Evolutionary conservation across 2,888 invertebrate genomes (phyloP), one percentile per base, ranked within the genome.

Genomic region (Acrocyrtus sp.): DNA sequence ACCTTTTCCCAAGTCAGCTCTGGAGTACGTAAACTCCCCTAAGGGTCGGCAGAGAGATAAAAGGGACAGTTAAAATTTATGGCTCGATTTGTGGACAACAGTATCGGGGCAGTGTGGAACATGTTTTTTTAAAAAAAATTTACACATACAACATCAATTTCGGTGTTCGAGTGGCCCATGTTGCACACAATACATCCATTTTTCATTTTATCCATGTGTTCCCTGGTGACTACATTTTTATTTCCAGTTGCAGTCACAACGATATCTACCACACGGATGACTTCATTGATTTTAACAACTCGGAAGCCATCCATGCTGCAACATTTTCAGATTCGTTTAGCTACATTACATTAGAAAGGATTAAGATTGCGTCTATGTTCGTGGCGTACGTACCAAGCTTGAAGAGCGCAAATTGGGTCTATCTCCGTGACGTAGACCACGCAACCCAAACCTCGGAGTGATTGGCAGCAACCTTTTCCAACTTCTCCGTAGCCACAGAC

Each of bases 401-500:
- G 98, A 41, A 98, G 86, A 24, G 97, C 98, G 86, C 98, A 98
- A 83, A 98, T 98, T 0, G 98, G 98, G 86, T 98, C 98, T 81
- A 98, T 96, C 87, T 98, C 98, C 24, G 97, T 96, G 57, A 92
- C 89, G 85, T 92, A 92, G 73, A 95, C 96, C 82, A 96, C 93
- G 85, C 96, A 94, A 15, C 98, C 98, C 75, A 98, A 87, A 0
- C 96, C 96, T 85, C 96, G 96, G 15, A 98, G 86, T 5, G 96
- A 96, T 84, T 96, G 95, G 79, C 95, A 95, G 85, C 97, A 97
- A 0, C 97, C 97, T 85, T 98, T 98, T 39, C 97, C 97, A 43
- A 98, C 96, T 86, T 98, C 97, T 1, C 98, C 98, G 83, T 97
- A 98, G 1, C 98, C 98, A 84, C 97, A 97, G 47, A 98, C 92